Base-by-base conservation (phyloP, 1,140 invertebrate species). In the Pseudomyrmex sp. region DNA sequence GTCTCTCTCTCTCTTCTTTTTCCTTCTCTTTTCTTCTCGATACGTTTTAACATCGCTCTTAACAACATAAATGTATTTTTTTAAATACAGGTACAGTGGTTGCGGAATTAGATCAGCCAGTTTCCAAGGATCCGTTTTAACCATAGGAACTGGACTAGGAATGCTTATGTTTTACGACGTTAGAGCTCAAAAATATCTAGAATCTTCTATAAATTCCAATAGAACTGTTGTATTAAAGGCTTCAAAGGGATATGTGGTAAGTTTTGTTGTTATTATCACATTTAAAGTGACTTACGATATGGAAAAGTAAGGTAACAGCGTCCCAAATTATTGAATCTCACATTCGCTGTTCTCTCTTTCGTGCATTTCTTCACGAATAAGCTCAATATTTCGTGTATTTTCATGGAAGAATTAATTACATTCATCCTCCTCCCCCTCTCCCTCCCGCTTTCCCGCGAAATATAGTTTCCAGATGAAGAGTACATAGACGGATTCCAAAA, bases 131-230 rank as follows among this genome's bases (percentile, higher is more conserved):
- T 96, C 98, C 90, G 96, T 99, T 86, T 94, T 99, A 77, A 99
- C 98, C 2, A 98, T 99, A 88, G 98, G 98, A 15, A 99, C 98
- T 4, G 98, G 98, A 0, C 95, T 98, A 61, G 98, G 98, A 65
- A 96, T 97, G 93, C 95, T 99, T 1, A 96, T 99, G 95, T 99
- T 99, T 93, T 99, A 98, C 92, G 98, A 99, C 93, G 94, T 99
- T 63, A 96, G 97, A 88, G 98, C 97, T 77, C 96, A 97, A 68
- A 98, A 98, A 94, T 99, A 99, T 94, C 93, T 99, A 52, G 98
- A 99, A 92, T 98, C 97, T 73, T 97, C 97, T 87, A 97, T 98
- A 44, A 98, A 98, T 93, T 97, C 97, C 1, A 97, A 97, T 26
- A 96, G 97, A 89, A 98, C 97, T 0, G 98, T 98, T 50, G 97